A percentile compares a stretch with the other conserved stretches of the same genome.
phyloP scores from a whole-genome alignment of 2,113 vertebrate genomes.

The Plestiodon gilberti region DNA sequence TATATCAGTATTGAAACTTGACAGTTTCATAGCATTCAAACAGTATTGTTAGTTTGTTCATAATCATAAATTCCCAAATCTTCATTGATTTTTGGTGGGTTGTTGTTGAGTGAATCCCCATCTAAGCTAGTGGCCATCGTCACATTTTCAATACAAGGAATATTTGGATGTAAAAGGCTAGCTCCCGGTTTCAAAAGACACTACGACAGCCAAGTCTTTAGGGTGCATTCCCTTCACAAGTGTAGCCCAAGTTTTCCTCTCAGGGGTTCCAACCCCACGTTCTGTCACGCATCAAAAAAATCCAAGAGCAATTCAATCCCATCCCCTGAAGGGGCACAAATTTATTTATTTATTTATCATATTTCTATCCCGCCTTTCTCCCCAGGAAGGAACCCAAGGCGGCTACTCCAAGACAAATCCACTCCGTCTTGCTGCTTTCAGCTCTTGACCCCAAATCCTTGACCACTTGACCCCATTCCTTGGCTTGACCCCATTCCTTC shows the following conservation, averaged over 20 bases:
- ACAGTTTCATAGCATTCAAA: no score
- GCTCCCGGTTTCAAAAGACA: neutral
- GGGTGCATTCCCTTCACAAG: neutral
- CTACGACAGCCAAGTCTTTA: neutral
- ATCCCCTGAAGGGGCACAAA: neutral
- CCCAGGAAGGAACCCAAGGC: no score
- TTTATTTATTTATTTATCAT: no score
- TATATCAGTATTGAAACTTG: no score
- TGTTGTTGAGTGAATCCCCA: no score
- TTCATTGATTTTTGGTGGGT: no score
- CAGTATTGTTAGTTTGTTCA: no score
- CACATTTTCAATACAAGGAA: neutral
- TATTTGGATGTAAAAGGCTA: neutral
- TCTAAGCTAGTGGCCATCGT: no score
- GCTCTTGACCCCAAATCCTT: neutral
- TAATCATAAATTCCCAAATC: neutral
- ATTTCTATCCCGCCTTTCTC: no score
- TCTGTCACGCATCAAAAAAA: neutral
- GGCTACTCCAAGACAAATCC: neutral
- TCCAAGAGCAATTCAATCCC: neutral
- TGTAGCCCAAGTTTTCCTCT: neutral
- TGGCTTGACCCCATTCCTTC: no score
- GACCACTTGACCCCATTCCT: no score
- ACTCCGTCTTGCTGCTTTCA: neutral
- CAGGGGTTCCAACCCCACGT: neutral